Base-by-base conservation (phyloP, 2,888 invertebrate species). In the Melanotus villosus region DNA sequence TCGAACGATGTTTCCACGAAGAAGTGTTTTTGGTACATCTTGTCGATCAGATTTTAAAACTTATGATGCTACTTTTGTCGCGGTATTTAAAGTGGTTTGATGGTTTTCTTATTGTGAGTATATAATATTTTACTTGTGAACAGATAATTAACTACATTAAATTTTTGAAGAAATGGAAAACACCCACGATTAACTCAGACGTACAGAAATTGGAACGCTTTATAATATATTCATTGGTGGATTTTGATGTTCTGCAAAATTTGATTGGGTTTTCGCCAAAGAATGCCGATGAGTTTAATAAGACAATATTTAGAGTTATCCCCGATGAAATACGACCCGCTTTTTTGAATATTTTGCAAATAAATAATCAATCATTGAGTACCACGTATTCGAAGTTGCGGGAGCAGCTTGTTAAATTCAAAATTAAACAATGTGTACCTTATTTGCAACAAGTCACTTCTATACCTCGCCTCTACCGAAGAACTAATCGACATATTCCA, bases 381-480 rank as follows among this genome's bases (percentile, higher is more conserved):
- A 59, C 66, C 12, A 73, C 77, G 21, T 74, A 77, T 45, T 63
- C 67, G 5, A 74, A 75, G 45, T 70, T 82, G 45, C 76, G 74
- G 72, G 67, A 79, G 23, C 73, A 79, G 65, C 70, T 83, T 43
- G 73, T 81, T 34, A 70, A 70, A 23, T 71, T 79, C 36, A 82
- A 82, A 76, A 75, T 80, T 36, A 73, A 75, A 7, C 85, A 86
- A 66, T 86, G 90, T 78, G 86, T 89, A 57, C 83, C 86, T 19
- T 90, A 91, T 75, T 86, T 95, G 75, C 91, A 92, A 72, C 93
- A 93, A 87, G 96, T 98, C 2, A 93, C 91, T 76, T 97, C 98
- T 82, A 95, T 99, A 84, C 99, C 99, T 1, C 88, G 98, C 71
- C 86, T 98, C 64, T 98, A 96, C 83, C 88, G 97, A 62, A 92